Base-by-base conservation (phyloP, 2,113 vertebrate species). In the Nerophis ophidion region DNA sequence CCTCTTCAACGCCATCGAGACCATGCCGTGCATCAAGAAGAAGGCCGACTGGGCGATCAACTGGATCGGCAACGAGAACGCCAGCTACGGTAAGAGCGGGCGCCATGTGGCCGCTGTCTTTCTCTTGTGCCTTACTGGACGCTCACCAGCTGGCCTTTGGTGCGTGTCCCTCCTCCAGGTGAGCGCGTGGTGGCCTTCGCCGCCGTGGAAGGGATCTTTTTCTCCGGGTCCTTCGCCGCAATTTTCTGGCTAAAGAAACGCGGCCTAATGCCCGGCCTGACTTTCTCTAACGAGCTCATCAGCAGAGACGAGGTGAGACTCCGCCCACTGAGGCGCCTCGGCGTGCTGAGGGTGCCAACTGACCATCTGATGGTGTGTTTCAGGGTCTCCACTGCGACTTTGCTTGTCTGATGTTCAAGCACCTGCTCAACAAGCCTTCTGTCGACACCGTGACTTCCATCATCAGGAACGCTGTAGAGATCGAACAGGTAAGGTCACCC, bases 221-320 rank as follows among this genome's bases (percentile, higher is more conserved):
- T 99, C 82, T 99, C 96, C 6, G 97, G 97, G 0, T 99, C 97
- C 15, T 99, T 99, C 58, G 97, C 96, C 1, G 81, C 97, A 0
- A 99, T 99, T 75, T 99, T 99, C 89, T 99, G 96, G 97, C 85
- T 99, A 75, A 99, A 99, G 90, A 99, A 99, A 73, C 87, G 96
- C 17, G 95, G 96, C 5, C 85, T 99, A 57, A 99, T 99, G 97
- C 96, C 97, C n/a, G 96, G 97, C 48, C 93, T 99, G 77, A 99
- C 97, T 7, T 99, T 99, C 89, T 98, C 95, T 78, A 98, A 99
- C 2, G 97, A 99, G 67, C 94, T 99, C 26, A 99, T 99, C 68
- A 99, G 97, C 72, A 91, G 96, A 84, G 97, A 99, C 57, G 97
- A 99, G 94, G 97, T 97, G 71, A 77, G 45, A 1, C 13, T 5